Percentiles rank a stretch among this genome's conserved stretches.
These are phyloP conservation scores for Seira sanloemensis DNA, from an alignment of 2,888 invertebrate genomes.

Conservation along the genomic window DNA sequence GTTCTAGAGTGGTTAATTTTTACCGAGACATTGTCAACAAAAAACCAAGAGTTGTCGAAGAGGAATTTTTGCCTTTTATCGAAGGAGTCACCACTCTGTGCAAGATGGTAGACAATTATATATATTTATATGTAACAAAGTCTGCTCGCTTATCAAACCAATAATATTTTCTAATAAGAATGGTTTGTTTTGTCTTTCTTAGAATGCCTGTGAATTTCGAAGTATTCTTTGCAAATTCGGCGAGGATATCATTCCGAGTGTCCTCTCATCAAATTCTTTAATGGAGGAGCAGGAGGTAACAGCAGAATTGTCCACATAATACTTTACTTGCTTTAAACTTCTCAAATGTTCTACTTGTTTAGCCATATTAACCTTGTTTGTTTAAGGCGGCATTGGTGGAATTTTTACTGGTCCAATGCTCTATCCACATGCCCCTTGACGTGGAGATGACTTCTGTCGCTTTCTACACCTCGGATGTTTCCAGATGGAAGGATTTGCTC, in stretches of 20 bases:
- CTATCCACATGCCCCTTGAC: constrained; percentile 78
- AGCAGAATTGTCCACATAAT: background rate
- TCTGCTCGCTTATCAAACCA: background rate
- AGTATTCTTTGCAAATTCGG: constrained; percentile 69
- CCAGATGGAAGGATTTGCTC: constrained; percentile 66
- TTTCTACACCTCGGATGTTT: constrained; percentile 60
- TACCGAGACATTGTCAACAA: constrained; percentile 38
- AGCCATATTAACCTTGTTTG: background rate
- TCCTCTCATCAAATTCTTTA: constrained; percentile 37
- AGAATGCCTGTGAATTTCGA: constrained; percentile 71
- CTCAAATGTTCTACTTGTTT: background rate
- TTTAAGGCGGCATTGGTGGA: constrained; percentile 73
- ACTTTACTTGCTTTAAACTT: background rate
- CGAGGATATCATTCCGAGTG: constrained; percentile 62
- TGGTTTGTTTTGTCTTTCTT: no score
- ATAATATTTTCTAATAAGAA: background rate
- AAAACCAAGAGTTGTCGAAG: constrained; percentile 10
- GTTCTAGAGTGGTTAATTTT: constrained; percentile 61
- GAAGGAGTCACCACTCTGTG: constrained; percentile 57
- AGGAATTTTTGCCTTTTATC: constrained; percentile 32
- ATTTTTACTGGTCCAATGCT: constrained; percentile 78
- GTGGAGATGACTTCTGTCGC: constrained; percentile 48
- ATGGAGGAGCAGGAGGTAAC: constrained; percentile 58
- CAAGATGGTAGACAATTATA: constrained; percentile 41
- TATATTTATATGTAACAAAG: background rate